These are phyloP conservation scores for Aurelia sp. DNA, from an alignment of 30 jellyfish, hydroid and myxozoan species.

Conservation along the genomic window DNA sequence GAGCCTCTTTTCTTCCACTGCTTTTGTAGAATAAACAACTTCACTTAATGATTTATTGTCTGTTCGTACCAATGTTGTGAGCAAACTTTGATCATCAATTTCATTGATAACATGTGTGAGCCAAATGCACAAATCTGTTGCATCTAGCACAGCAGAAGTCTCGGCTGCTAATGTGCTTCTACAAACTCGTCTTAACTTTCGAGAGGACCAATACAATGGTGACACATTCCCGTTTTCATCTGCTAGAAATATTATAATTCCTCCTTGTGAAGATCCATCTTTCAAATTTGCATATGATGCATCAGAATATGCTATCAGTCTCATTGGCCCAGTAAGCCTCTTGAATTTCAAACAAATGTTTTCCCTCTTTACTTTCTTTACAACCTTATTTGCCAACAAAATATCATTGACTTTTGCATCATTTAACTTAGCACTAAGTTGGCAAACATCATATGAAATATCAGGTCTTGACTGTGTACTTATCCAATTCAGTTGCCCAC, in stretches of 20 bases:
- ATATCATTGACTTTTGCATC: neutral
- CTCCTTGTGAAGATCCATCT: too few species aligned
- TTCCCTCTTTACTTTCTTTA: conserved; percentile 14
- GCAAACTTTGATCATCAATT: conserved; percentile 44
- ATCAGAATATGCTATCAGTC: too few species aligned
- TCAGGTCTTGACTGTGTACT: conserved; percentile 30
- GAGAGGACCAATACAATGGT: conserved; percentile 3
- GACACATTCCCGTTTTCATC: too few species aligned
- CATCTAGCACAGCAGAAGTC: conserved; percentile 48
- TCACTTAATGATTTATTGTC: neutral
- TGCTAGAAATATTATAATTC: too few species aligned
- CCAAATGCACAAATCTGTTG: conserved; percentile 26
- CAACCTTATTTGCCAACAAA: conserved; percentile 15
- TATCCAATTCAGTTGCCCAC: conserved; percentile 39
- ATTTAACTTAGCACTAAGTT: neutral
- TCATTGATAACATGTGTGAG: conserved; percentile 28
- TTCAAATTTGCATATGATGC: too few species aligned
- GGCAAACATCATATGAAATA: conserved; percentile 13
- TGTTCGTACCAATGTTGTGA: conserved; percentile 42
- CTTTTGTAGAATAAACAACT: too few species aligned
- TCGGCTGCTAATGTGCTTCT: conserved; percentile 53
- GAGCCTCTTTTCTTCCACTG: too few species aligned
- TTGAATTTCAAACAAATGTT: too few species aligned
- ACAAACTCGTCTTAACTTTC: conserved; percentile 43
- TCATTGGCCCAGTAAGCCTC: too few species aligned